Evolutionary conservation across 2,113 vertebrate species (phyloP), one percentile per base, ranked within the genome.

Genomic region (Poeciliopsis prolifica): DNA sequence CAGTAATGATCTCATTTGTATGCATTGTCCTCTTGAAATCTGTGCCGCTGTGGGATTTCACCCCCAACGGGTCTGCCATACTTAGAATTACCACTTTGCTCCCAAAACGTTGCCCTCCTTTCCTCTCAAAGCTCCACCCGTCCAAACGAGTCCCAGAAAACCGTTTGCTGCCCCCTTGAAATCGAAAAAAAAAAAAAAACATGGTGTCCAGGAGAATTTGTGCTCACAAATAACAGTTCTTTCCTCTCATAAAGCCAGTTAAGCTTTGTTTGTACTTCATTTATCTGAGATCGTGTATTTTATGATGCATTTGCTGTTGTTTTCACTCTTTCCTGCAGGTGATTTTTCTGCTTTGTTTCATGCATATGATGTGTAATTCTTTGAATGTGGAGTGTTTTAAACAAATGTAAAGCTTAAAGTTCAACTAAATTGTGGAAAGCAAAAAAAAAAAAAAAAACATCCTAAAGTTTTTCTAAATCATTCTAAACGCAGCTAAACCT

Each of bases 401-500:
- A 78, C 79, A 77, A 89, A 86, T 85, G 58, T 78, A 35, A 60
- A 76, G 70, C 74, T 82, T 64, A 83, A 86, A 80, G 40, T 40
- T 42, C 71, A 81, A 86, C 80, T 89, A 93, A 93, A 93, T 82
- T 84, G 89, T 37, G 35, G 35, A 37, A 92, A 90, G 76, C 72
- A 71, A 76, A 58, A 74, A 48, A 63, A 68, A 81, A 81, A 78
- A 77, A 70, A 71, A 64, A 33, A 40, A 40, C 65, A 68, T 78
- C 67, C 87, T 94, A 93, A 94, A 89, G 87, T 77, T 89, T 85
- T 90, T 89, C 75, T 92, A 92, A 91, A 93, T 90, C 80, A 67
- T 79, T 77, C 78, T 94, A 94, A 94, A 94, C 93, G 72, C 83
- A 80, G 82, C 91, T 95, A 93, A 94, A 94, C 83, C 72, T 69